Conservation (phyloP, 2,888 invertebrate species). For the Melipona bicolor region DNA sequence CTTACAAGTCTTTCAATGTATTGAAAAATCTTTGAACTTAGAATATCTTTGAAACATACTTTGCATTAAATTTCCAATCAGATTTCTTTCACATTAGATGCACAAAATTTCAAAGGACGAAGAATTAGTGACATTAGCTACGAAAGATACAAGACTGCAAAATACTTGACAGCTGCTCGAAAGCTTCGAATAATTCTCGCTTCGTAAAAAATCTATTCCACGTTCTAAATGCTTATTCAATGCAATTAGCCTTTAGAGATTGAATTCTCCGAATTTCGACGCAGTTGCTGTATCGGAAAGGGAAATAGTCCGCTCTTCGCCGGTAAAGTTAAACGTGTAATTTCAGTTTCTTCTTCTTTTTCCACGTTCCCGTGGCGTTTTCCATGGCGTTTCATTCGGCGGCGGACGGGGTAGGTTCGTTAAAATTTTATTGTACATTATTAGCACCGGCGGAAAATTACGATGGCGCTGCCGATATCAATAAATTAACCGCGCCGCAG, state of each 20-base stretch:
- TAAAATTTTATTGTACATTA: constrained; percentile 46
- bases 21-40: too few relatives aligned
- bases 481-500: constrained; percentile 59
- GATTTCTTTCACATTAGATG: too few relatives aligned
- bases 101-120: too few relatives aligned
- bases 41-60: too few relatives aligned
- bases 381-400: not conserved
- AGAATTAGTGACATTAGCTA: too few relatives aligned
- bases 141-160: too few relatives aligned
- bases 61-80: too few relatives aligned
- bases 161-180: not conserved
- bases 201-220: not conserved
- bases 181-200: not conserved
- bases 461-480: constrained; percentile 44
- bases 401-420: constrained; percentile 1
- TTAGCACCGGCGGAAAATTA: constrained; percentile 47
- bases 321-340: not conserved
- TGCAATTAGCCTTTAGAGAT: not conserved
- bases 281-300: not conserved
- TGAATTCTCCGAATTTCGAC: not conserved
- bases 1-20: too few relatives aligned
- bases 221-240: not conserved
- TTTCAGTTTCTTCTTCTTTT: not conserved
- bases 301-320: too few relatives aligned
- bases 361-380: not conserved